Percentiles rank a stretch among this genome's conserved stretches.
These are phyloP conservation scores for Bombylius discolor DNA, from an alignment of 2,888 invertebrate species.

Conservation along the genomic window DNA sequence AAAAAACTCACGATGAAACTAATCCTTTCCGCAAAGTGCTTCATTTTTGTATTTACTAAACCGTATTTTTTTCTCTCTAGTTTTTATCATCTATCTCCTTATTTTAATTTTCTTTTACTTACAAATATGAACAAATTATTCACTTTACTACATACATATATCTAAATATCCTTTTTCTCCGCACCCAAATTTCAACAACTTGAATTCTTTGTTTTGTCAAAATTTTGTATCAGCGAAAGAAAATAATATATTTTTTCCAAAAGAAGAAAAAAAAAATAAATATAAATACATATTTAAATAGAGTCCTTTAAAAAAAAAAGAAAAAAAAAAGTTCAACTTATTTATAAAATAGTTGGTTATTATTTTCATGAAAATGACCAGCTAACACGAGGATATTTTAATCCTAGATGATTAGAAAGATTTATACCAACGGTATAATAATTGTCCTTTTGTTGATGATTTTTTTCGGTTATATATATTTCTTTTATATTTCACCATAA, in stretches of 20 bases:
- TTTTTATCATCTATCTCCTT: background rate
- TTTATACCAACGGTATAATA: conserved; percentile 1
- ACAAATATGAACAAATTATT: background rate
- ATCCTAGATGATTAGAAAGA: conserved; percentile 7
- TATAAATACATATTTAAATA: too few species aligned
- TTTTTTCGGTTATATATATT: background rate
- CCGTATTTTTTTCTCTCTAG: background rate
- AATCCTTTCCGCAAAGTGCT: conserved; percentile 7
- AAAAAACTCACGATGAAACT: background rate
- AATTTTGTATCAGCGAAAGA: too few species aligned
- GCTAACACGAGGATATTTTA: conserved; percentile 5
- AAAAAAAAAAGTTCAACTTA: too few species aligned
- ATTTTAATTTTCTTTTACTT: background rate
- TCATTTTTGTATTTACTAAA: background rate
- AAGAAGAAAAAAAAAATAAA: too few species aligned
- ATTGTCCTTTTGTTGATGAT: background rate
- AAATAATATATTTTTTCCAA: too few species aligned
- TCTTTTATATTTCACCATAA: background rate
- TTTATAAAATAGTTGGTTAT: background rate
- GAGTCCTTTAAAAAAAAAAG: too few species aligned
- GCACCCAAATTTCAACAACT: background rate
- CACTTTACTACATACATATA: too few species aligned
- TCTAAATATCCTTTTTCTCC: too few species aligned
- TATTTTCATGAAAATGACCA: conserved; percentile 3
- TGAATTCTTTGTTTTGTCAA: background rate